A percentile compares a stretch with the other conserved stretches of the same genome.
These are phyloP conservation scores for Ischnus inquisitorius DNA, from an alignment of 2,888 invertebrate genomes.

Conservation along the genomic window DNA sequence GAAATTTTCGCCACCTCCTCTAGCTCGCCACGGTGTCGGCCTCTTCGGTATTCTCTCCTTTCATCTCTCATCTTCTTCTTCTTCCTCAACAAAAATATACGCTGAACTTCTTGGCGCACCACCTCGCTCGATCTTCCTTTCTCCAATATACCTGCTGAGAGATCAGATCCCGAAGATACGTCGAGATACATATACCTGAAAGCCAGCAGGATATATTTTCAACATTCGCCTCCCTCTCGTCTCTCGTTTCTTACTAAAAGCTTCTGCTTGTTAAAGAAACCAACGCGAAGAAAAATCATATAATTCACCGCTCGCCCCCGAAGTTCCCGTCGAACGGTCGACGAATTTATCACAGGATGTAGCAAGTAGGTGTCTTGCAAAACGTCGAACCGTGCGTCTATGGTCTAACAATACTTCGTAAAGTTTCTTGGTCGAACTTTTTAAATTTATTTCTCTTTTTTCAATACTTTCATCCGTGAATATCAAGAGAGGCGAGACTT, in stretches of 20 bases:
- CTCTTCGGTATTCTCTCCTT: conserved; percentile 1
- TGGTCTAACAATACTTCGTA: not conserved
- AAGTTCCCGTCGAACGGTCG: conserved; percentile 17
- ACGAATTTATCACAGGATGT: conserved; percentile 25
- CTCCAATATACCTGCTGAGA: conserved; percentile 71
- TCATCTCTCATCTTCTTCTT: conserved; percentile 17
- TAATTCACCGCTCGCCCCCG: conserved; percentile 56
- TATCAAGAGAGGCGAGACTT: conserved; percentile 7
- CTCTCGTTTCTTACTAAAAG: conserved; percentile 71
- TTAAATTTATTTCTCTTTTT: conserved; percentile 18
- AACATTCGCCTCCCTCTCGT: conserved; percentile 45
- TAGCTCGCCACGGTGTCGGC: conserved; percentile 64
- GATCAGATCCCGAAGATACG: conserved; percentile 80
- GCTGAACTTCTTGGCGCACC: conserved; percentile 62
- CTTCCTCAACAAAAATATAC: conserved; percentile 67
- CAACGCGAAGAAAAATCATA: conserved; percentile 61
- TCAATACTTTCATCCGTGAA: not conserved
- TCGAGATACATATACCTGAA: conserved; percentile 68
- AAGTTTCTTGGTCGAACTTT: conserved; percentile 2
- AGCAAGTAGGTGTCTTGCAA: conserved; percentile 6
- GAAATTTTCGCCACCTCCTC: conserved; percentile 82
- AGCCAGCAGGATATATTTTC: conserved; percentile 60
- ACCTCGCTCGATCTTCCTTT: conserved; percentile 31
- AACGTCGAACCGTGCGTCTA: conserved; percentile 4
- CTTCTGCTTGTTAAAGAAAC: conserved; percentile 76